Evolutionary conservation across 2,888 invertebrate species (phyloP).

Genomic region (Apeira syringaria): DNA sequence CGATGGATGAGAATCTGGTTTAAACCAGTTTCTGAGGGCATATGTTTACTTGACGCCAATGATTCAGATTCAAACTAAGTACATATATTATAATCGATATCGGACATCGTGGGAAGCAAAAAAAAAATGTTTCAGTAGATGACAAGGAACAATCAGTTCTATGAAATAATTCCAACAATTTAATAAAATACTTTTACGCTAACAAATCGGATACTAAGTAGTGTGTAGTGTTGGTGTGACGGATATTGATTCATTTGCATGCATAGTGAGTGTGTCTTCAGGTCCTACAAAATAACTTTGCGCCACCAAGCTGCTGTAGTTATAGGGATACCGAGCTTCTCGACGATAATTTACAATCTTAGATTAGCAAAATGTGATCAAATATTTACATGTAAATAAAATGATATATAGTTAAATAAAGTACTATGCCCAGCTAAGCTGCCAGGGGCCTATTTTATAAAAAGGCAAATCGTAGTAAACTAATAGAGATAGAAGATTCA

Average conservation of each 20-base stretch:
- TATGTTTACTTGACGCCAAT: slow-evolving; percentile 12
- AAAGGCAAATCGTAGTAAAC: no score
- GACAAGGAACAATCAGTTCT: slow-evolving; percentile 6
- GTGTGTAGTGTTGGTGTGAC: slow-evolving; percentile 59
- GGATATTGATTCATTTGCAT: slow-evolving; percentile 76
- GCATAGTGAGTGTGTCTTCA: slow-evolving; percentile 53
- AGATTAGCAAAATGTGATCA: no score
- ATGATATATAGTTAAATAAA: no score
- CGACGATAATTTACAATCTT: no score
- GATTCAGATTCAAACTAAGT: no score
- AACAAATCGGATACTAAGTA: slow-evolving; percentile 63
- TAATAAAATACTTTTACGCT: slow-evolving; percentile 10
- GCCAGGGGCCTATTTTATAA: no score
- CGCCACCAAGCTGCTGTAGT: slow-evolving; percentile 32
- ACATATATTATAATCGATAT: no score
- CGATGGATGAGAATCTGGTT: slow-evolving; percentile 1
- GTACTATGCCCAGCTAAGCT: no score
- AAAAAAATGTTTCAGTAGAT: neutral
- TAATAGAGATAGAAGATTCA: no score
- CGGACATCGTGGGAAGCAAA: no score
- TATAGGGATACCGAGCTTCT: no score
- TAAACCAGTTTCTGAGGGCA: slow-evolving; percentile 8
- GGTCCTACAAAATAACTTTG: slow-evolving; percentile 25
- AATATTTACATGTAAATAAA: no score
- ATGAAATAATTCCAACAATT: slow-evolving; percentile 5